These are phyloP conservation scores for Candoia aspera DNA, from an alignment of 2,113 vertebrate genomes.

Conservation along the genomic window DNA sequence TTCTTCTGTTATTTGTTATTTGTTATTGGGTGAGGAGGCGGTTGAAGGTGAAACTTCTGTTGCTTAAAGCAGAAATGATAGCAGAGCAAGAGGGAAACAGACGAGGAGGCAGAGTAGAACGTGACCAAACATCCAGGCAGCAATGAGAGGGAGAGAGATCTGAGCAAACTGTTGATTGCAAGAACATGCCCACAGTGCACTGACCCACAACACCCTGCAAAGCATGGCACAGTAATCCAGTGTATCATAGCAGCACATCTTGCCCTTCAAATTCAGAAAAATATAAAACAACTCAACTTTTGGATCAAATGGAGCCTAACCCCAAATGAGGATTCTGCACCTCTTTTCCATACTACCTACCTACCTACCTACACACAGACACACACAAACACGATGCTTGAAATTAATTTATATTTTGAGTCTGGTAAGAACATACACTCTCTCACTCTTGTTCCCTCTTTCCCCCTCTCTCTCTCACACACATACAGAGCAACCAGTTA, in stretches of 20 bases:
- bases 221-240: constrained; percentile 6
- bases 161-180: constrained; percentile 44
- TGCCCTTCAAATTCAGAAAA: constrained; percentile 36
- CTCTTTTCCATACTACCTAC: not conserved
- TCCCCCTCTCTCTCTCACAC: not conserved
- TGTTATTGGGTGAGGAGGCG: not conserved
- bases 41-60: constrained; percentile 49
- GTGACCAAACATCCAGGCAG: constrained; percentile 31
- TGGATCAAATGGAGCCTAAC: constrained; percentile 9
- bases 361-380: not conserved
- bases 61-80: constrained; percentile 60
- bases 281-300: constrained; percentile 49
- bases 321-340: not conserved
- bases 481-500: not conserved
- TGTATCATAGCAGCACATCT: constrained; percentile 32
- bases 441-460: not conserved
- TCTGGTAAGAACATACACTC: not conserved
- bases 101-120: constrained; percentile 38
- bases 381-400: not conserved
- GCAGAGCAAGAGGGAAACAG: constrained; percentile 12
- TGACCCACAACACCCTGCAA: constrained; percentile 31
- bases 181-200: constrained; percentile 23
- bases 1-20: constrained; percentile 57
- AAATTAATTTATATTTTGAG: not conserved
- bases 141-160: constrained; percentile 51